Conservation (phyloP, 30 jellyfish, hydroid and myxozoan genomes). For the Aurelia coerulea region DNA sequence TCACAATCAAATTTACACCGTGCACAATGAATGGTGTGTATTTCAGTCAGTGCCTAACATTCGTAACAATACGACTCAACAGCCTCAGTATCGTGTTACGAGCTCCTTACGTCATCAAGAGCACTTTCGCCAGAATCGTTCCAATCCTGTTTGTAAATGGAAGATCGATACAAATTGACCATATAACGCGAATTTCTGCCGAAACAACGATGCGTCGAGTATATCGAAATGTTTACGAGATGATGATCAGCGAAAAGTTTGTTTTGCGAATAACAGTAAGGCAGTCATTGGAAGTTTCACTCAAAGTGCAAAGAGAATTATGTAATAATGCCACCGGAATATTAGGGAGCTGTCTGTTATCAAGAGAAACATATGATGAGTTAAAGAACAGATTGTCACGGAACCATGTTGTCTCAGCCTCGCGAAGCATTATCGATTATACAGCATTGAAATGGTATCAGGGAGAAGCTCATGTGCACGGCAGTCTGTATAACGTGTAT, state of each 20-base stretch:
- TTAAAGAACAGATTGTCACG: constrained; percentile 1
- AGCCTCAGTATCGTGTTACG: constrained; percentile 37
- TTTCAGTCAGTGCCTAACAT: constrained; percentile 45
- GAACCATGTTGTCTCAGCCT: not conserved
- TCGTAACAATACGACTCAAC: constrained; percentile 19
- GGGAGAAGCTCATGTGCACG: constrained; percentile 1
- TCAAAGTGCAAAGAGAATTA: constrained; percentile 14
- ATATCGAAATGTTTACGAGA: constrained; percentile 38
- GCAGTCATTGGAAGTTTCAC: constrained; percentile 25
- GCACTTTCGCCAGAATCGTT: not conserved
- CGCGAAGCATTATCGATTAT: constrained; percentile 34
- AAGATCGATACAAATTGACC: constrained; percentile 23
- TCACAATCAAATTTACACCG: constrained; percentile 21
- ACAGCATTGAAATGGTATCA: not conserved
- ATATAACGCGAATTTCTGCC: constrained; percentile 24
- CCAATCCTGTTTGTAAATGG: constrained; percentile 36
- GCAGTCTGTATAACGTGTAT: constrained; percentile 36
- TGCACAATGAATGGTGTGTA: constrained; percentile 33
- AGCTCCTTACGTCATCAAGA: constrained; percentile 44
- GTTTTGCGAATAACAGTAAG: constrained; percentile 32
- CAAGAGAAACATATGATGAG: constrained; percentile 22
- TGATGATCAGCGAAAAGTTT: not conserved
- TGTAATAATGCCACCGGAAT: constrained; percentile 37
- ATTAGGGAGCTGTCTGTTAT: constrained; percentile 43
- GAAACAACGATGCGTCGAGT: constrained; percentile 12